phyloP scores from a whole-genome alignment of 2,888 invertebrate species.

The Epinotia bilunana region DNA sequence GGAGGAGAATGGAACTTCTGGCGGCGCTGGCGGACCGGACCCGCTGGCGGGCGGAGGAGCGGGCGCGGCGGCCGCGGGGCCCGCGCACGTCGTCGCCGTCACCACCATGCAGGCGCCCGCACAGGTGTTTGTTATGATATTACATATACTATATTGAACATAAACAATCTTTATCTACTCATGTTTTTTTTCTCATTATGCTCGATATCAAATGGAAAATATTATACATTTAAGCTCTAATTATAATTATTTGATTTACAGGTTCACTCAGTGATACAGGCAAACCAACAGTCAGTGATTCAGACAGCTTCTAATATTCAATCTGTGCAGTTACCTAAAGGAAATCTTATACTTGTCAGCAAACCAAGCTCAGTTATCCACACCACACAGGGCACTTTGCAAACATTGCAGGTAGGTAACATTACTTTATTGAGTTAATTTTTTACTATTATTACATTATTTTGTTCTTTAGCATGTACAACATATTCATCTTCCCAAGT shows the following conservation, averaged over 20 bases:
- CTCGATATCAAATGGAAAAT: not conserved
- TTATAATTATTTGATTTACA: slow-evolving; percentile 70
- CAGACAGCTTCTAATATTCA: slow-evolving; percentile 95
- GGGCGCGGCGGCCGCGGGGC: slow-evolving; percentile 64
- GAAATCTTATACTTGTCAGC: slow-evolving; percentile 94
- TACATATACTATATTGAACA: slow-evolving; percentile 13
- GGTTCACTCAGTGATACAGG: slow-evolving; percentile 98
- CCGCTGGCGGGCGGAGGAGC: slow-evolving; percentile 62
- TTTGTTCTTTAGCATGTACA: not conserved
- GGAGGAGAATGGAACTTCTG: slow-evolving; percentile 91
- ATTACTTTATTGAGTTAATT: not conserved
- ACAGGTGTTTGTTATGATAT: slow-evolving; percentile 83
- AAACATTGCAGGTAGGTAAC: slow-evolving; percentile 94
- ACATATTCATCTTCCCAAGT: not conserved
- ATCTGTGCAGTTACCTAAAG: slow-evolving; percentile 92
- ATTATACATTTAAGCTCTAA: not conserved
- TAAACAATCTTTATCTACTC: slow-evolving; percentile 10
- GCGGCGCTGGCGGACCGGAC: slow-evolving; percentile 72
- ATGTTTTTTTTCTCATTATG: not conserved
- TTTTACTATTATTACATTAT: not conserved
- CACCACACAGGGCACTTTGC: slow-evolving; percentile 94
- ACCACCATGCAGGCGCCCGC: slow-evolving; percentile 94
- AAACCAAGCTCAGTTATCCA: slow-evolving; percentile 97
- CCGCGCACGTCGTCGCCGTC: slow-evolving; percentile 81
- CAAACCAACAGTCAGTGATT: slow-evolving; percentile 97